phyloP scores from a whole-genome alignment of 2,797 vertebrate genomes.

The Melanotaenia trifasciata region DNA sequence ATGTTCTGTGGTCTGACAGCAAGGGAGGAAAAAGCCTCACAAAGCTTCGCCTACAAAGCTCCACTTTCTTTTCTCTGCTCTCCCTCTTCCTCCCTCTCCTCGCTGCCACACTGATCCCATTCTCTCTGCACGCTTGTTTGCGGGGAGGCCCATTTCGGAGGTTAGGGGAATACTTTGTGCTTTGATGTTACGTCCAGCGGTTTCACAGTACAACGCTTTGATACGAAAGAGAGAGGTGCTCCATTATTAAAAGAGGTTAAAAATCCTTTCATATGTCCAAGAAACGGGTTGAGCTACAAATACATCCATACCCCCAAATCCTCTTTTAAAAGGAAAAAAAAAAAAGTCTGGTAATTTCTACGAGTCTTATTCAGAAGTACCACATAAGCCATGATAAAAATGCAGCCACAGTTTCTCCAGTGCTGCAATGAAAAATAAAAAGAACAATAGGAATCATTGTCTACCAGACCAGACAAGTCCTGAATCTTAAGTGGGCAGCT shows the following conservation, averaged over 20 bases:
- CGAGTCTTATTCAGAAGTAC: background rate
- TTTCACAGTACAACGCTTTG: slow-evolving; percentile 37
- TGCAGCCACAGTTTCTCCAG: slow-evolving; percentile 4
- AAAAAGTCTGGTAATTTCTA: slow-evolving; percentile 19
- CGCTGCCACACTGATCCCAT: slow-evolving; percentile 62
- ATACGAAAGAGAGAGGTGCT: slow-evolving; percentile 48
- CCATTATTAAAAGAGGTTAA: slow-evolving; percentile 53
- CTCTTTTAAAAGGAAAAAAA: background rate
- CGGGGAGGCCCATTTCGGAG: slow-evolving; percentile 53
- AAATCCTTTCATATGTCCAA: slow-evolving; percentile 22
- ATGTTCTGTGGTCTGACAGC: slow-evolving; percentile 61
- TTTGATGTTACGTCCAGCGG: slow-evolving; percentile 68
- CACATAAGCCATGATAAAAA: slow-evolving; percentile 13
- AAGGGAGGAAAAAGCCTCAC: slow-evolving; percentile 64
- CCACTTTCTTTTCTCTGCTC: slow-evolving; percentile 55
- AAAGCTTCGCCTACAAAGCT: slow-evolving; percentile 68
- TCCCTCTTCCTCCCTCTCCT: slow-evolving; percentile 7
- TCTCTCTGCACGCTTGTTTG: slow-evolving; percentile 62
- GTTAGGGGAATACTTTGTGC: slow-evolving; percentile 51
- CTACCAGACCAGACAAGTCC: slow-evolving; percentile 27
- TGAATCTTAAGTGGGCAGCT: slow-evolving; percentile 54
- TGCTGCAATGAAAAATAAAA: background rate
- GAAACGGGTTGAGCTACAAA: slow-evolving; percentile 28
- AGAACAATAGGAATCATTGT: slow-evolving; percentile 59
- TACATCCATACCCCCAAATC: background rate